A percentile compares a stretch with the other conserved stretches of the same genome.
Conservation (phyloP, 53 echinoderm and acorn worm species). For the Mesocentrotus franciscanus region DNA sequence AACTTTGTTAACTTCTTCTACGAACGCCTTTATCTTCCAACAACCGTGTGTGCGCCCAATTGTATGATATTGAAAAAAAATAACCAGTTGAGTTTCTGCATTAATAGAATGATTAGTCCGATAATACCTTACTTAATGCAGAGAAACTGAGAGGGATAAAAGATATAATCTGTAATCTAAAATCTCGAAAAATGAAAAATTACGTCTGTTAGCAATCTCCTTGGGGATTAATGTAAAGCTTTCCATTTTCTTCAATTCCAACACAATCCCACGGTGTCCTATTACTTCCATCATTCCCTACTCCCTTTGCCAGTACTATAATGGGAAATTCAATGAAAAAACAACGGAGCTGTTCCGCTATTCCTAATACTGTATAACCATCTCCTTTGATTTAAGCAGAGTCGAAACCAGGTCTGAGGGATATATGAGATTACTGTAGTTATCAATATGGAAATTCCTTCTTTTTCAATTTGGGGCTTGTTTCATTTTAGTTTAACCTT, state of each 20-base stretch:
- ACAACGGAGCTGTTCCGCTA: neutral
- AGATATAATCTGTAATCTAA: neutral
- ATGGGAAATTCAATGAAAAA: neutral
- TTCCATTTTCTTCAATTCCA: neutral
- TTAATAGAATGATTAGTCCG: neutral
- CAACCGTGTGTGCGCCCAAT: neutral
- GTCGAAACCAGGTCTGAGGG: neutral
- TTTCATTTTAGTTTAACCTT: slow-evolving; percentile 7
- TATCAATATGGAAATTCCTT: slow-evolving; percentile 37
- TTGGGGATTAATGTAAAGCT: neutral
- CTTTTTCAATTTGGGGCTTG: slow-evolving; percentile 10
- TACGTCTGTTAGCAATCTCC: slow-evolving; percentile 26
- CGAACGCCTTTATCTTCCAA: neutral
- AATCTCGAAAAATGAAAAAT: slow-evolving; percentile 34
- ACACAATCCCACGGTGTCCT: neutral
- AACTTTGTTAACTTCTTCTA: neutral
- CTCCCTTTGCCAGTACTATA: neutral
- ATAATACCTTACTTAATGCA: slow-evolving; percentile 26
- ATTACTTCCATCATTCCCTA: neutral
- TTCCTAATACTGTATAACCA: neutral
- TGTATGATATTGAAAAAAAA: neutral
- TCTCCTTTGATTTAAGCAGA: neutral
- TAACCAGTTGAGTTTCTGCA: neutral
- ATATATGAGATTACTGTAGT: slow-evolving; percentile 36
- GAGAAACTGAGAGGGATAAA: neutral